Percentiles rank a stretch among this genome's conserved stretches.
Evolutionary conservation across 2,113 vertebrate genomes (phyloP).

Genomic region (Parotia lawesii): DNA sequence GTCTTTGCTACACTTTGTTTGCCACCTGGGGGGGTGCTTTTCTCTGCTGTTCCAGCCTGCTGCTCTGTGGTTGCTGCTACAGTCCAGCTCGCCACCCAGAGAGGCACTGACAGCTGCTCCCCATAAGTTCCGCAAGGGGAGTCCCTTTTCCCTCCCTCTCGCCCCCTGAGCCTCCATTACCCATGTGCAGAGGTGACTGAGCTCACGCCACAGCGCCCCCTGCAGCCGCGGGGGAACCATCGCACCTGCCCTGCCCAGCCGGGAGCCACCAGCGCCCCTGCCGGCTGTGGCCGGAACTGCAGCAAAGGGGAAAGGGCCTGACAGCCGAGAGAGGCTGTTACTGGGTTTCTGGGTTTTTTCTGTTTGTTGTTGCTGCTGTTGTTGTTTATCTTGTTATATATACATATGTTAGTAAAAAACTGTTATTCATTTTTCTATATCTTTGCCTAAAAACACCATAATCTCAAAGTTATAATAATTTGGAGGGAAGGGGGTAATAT

Average conservation of each 20-base stretch:
- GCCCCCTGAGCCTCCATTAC: accelerated
- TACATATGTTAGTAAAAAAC: background rate
- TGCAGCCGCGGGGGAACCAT: background rate
- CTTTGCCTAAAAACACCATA: background rate
- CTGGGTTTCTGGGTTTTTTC: too few species aligned
- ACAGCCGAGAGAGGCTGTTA: accelerated
- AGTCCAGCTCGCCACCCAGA: accelerated
- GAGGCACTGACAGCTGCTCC: too few species aligned
- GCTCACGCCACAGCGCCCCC: background rate
- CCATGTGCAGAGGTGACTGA: background rate
- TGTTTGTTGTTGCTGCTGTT: accelerated
- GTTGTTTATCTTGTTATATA: background rate
- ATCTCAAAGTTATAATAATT: background rate
- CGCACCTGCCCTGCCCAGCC: too few species aligned
- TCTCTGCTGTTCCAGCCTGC: background rate
- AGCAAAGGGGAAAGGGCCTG: background rate
- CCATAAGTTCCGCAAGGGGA: accelerated
- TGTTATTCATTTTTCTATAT: background rate
- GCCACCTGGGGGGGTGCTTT: background rate
- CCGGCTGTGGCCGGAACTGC: background rate
- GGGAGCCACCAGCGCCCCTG: background rate
- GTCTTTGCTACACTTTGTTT: background rate
- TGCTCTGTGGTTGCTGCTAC: background rate
- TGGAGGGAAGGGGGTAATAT: background rate
- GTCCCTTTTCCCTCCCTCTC: too few species aligned